Evolutionary conservation across 1,140 invertebrate genomes (phyloP).

Genomic region (Amyelois transitella): DNA sequence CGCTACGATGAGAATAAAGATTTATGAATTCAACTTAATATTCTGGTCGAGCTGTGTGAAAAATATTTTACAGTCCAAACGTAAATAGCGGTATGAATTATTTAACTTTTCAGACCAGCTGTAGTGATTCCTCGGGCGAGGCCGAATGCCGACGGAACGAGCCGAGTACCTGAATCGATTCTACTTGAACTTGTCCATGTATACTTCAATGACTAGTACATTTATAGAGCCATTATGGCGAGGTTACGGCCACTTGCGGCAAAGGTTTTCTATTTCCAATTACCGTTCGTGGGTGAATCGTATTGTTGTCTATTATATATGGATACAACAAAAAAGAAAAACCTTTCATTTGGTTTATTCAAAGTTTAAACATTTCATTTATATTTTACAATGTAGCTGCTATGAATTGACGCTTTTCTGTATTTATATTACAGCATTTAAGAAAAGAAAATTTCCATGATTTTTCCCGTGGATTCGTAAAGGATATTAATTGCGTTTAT

Average conservation of each 20-base stretch:
- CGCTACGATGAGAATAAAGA: too few relatives aligned
- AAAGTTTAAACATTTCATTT: too few relatives aligned
- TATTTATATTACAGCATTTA: too few relatives aligned
- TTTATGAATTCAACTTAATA: not conserved
- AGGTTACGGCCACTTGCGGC: not conserved
- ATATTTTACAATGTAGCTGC: too few relatives aligned
- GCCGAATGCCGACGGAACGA: not conserved
- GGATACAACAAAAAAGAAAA: too few relatives aligned
- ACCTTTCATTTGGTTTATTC: too few relatives aligned
- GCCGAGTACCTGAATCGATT: not conserved
- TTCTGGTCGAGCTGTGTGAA: not conserved
- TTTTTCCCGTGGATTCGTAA: too few relatives aligned
- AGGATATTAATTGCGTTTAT: too few relatives aligned
- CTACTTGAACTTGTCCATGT: not conserved
- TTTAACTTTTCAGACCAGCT: not conserved
- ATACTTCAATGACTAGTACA: not conserved
- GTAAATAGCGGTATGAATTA: conserved; percentile 1
- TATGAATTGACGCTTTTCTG: too few relatives aligned
- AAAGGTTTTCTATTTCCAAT: not conserved
- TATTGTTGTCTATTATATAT: too few relatives aligned
- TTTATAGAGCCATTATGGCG: not conserved
- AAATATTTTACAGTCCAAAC: not conserved
- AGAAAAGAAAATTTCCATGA: too few relatives aligned
- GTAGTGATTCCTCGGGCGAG: not conserved
- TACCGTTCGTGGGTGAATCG: not conserved